These are phyloP conservation scores for Megastigmus dorsalis DNA, from an alignment of 2,888 invertebrate genomes.

Conservation along the genomic window DNA sequence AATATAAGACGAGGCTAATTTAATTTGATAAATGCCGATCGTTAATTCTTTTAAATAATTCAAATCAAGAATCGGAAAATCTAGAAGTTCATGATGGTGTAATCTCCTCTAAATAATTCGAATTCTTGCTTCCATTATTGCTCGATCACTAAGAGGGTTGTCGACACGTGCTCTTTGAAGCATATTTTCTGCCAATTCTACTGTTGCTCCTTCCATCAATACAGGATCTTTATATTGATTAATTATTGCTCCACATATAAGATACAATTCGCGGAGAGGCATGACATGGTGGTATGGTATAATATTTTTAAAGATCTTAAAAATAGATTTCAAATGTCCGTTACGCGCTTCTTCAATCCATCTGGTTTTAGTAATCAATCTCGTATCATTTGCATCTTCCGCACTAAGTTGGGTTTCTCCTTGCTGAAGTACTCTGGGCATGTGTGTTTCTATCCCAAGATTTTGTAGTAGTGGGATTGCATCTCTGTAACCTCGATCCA, in stretches of 20 bases:
- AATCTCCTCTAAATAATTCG: no score
- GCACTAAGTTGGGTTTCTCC: no score
- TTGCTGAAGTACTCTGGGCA: slow-evolving; percentile 12
- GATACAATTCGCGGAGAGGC: no score
- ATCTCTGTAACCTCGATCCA: slow-evolving; percentile 21
- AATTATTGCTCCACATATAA: background rate
- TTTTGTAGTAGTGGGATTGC: slow-evolving; percentile 22
- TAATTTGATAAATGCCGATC: background rate
- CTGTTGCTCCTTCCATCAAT: background rate
- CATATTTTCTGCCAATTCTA: background rate
- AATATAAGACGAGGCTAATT: background rate
- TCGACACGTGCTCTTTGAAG: no score
- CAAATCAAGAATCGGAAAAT: no score
- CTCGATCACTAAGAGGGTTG: no score
- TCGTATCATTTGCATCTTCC: slow-evolving; percentile 55
- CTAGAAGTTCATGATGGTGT: no score
- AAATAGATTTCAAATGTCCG: no score
- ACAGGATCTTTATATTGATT: background rate
- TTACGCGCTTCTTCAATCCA: slow-evolving; percentile 51
- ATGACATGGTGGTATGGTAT: background rate
- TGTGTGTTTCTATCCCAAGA: slow-evolving; percentile 26
- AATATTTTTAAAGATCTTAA: no score
- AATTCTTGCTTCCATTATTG: no score
- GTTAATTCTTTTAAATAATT: slow-evolving; percentile 7
- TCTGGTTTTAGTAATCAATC: no score